Evolutionary conservation across 2,797 vertebrate species (phyloP), one percentile per base, ranked within the genome.

Genomic region (Buceros bicornis): DNA sequence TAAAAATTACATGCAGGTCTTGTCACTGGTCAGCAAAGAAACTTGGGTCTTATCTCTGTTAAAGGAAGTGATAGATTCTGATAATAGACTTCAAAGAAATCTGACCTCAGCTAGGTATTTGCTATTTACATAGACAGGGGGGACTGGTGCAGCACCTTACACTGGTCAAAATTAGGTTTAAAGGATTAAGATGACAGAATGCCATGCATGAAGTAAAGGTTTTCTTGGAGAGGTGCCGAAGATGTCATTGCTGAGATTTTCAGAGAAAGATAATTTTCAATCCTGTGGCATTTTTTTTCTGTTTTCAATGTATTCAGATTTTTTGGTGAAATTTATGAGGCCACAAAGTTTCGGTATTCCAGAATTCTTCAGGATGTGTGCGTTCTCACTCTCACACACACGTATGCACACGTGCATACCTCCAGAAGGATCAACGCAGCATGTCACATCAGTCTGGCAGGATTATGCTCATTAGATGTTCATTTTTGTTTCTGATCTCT

Each of bases 401-500:
- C 10, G 3, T 13, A 21, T 1, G 1, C 57, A 50, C 45, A n/a
- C 25, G 20, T 1, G 3, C 69, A 50, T 21, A 21, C 8, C n/a
- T 90, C 10, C 22, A 35, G 56, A 81, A 78, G 43, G 90, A 69
- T 61, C 48, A 78, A 42, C 37, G 43, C 69, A 85, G 61, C 82
- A 8, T 65, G 71, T 71, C 65, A 31, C n/a, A 6, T 70, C 61
- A 61, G 43, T 78, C 58, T 71, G 88, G 40, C 69, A 90, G 64
- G 47, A 88, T 66, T 93, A 56, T 1, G 0, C 87, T 86, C 61
- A 58, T 94, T 82, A 91, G 45, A 71, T 89, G 50, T 69, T 96
- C 29, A 40, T 89, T 94, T 87, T 90, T 92, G n/a, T 31, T 94
- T 28, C 58, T 91, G 82, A 87, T 54, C 37, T 92, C 43, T 81